Base-by-base conservation (phyloP, 2,797 vertebrate genomes). In the Tenualosa thibaudeaui region DNA sequence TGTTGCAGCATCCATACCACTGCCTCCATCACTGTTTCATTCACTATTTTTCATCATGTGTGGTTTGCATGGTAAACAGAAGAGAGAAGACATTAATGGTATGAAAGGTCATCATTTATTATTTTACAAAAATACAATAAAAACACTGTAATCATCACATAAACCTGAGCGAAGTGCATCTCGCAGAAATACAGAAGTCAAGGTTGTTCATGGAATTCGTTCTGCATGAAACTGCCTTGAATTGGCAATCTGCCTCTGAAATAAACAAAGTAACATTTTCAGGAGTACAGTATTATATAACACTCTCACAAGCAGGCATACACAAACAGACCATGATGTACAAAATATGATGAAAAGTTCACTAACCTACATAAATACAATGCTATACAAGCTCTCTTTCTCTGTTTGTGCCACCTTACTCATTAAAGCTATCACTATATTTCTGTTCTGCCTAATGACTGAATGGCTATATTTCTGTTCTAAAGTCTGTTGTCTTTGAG, bases 151-250 rank as follows among this genome's bases (percentile, higher is more conserved):
- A 78, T 9, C 46, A 19, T 46, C 54, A 43, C 53, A 81, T 78
- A 43, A 78, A 8, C 71, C 1, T 37, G 53, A 50, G 85, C 22
- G 56, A 0, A 43, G 6, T 5, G 40, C 3, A 7, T 62, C 26
- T 81, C 60, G 17, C 10, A 49, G 13, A 71, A 40, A 53, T 15
- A 8, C 17, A 46, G 37, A 46, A 71, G 10, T 15, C 12, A 12
- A 40, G 1, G 43, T 43, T 46, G 37, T 22, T 97, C 93, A 98
- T 40, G 98, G 97, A 91, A 98, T 97, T 91, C 94, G 96, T 88
- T 98, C 97, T 3, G 97, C 95, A 86, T 87, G 90, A 62, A 99
- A 92, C 13, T 94, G 91, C 90, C 92, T 94, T 87, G 98, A 98
- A 90, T 94, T 96, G 84, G 75, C 85, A 87, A 96, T 94, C 26